Conservation (phyloP, 2,113 vertebrate species). For the Mus spicilegus region DNA sequence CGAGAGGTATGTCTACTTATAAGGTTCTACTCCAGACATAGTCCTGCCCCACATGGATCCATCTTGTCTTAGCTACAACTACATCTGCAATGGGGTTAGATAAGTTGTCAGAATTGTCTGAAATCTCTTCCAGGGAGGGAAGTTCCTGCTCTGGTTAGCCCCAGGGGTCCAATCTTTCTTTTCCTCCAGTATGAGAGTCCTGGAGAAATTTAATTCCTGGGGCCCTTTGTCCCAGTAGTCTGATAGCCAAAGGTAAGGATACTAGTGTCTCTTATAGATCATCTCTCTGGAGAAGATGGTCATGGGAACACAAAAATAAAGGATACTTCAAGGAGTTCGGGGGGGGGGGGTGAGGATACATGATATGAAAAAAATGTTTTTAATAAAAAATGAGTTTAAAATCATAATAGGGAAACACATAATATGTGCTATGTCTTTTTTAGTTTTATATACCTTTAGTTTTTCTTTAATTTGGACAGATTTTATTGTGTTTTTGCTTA, state of each 20-base stretch:
- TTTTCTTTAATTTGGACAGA: not conserved
- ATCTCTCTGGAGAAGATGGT: not conserved
- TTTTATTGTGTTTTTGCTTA: slow-evolving; percentile 3
- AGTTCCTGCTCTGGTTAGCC: not conserved
- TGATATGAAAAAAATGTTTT: not conserved
- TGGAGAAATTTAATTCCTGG: not conserved
- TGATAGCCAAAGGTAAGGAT: not conserved
- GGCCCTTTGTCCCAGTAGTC: not conserved
- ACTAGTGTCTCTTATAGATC: not conserved
- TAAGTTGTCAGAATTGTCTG: not conserved
- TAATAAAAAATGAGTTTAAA: not conserved
- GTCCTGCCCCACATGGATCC: too few relatives aligned
- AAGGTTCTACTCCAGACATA: not conserved
- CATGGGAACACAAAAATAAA: not conserved
- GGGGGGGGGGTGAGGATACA: not conserved
- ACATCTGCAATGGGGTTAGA: not conserved
- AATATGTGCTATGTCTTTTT: not conserved
- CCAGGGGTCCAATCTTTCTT: not conserved
- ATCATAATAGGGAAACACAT: not conserved
- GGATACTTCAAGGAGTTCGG: not conserved
- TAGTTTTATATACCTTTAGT: not conserved
- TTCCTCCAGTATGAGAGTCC: not conserved
- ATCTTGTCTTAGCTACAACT: not conserved
- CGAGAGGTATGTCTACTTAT: not conserved
- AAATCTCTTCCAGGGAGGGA: not conserved